A percentile compares a stretch with the other conserved stretches of the same genome.
Evolutionary conservation across 2,888 invertebrate species (phyloP).

Genomic region (Plusia festucae): DNA sequence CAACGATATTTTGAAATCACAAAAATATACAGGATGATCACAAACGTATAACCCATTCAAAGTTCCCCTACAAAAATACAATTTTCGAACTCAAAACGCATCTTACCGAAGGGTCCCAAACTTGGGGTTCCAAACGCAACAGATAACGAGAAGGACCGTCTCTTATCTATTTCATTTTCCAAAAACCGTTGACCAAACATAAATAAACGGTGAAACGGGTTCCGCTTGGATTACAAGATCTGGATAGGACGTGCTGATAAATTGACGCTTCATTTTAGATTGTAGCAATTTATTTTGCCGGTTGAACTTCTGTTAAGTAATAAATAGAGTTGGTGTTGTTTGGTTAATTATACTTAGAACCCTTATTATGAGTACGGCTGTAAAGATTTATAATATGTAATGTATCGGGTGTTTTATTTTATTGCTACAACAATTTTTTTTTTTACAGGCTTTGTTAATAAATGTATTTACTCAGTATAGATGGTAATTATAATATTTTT

Average conservation of each 20-base stretch:
- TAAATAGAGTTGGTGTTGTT: background rate
- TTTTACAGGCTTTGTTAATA: too few species aligned
- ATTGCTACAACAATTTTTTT: too few species aligned
- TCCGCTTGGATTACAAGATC: slow-evolving; percentile 52
- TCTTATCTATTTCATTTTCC: slow-evolving; percentile 80
- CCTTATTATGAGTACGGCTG: too few species aligned
- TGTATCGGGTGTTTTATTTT: too few species aligned
- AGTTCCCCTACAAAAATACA: slow-evolving; percentile 33
- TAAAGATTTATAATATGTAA: too few species aligned
- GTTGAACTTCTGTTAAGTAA: slow-evolving; percentile 8
- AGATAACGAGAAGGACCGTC: slow-evolving; percentile 59
- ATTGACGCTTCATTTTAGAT: slow-evolving; percentile 50
- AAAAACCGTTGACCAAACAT: slow-evolving; percentile 81
- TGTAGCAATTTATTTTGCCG: slow-evolving; percentile 30
- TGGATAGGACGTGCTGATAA: slow-evolving; percentile 57
- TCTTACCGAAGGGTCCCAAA: slow-evolving; percentile 46
- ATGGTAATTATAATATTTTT: too few species aligned
- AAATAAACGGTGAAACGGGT: slow-evolving; percentile 84
- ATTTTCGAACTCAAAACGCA: slow-evolving; percentile 54
- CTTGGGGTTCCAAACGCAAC: slow-evolving; percentile 53
- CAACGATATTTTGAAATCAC: background rate
- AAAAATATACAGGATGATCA: background rate
- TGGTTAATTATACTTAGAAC: background rate
- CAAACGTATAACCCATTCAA: slow-evolving; percentile 26
- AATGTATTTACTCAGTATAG: too few species aligned